phyloP scores from a whole-genome alignment of 2,888 invertebrate genomes.

The Hyles lineata region DNA sequence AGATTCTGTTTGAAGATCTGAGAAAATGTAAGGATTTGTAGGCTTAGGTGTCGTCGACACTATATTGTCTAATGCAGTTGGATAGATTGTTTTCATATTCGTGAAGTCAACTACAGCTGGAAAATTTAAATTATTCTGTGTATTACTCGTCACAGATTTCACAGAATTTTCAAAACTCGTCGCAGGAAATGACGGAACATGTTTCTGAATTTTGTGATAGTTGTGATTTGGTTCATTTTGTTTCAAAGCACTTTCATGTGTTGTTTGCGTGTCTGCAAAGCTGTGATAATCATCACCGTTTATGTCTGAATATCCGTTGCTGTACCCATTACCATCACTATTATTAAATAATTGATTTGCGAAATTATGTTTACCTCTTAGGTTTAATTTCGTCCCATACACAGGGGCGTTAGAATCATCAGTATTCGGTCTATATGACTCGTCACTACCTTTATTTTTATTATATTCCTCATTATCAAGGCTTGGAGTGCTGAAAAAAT shows the following conservation, averaged over 20 bases:
- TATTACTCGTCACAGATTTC: slow-evolving; percentile 49
- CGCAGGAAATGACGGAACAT: slow-evolving; percentile 52
- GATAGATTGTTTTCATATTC: slow-evolving; percentile 59
- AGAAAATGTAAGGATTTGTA: slow-evolving; percentile 45
- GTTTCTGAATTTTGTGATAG: slow-evolving; percentile 53
- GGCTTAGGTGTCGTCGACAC: slow-evolving; percentile 52
- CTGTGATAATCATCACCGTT: slow-evolving; percentile 55
- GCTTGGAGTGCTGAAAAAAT: slow-evolving; percentile 59
- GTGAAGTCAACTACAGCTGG: slow-evolving; percentile 75
- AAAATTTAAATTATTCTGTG: slow-evolving; percentile 58
- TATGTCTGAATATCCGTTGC: slow-evolving; percentile 50
- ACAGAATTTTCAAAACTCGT: slow-evolving; percentile 52
- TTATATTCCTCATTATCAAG: slow-evolving; percentile 55
- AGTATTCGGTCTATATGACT: slow-evolving; percentile 47
- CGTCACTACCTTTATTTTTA: slow-evolving; percentile 52
- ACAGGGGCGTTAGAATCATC: slow-evolving; percentile 60
- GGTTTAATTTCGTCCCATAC: slow-evolving; percentile 73
- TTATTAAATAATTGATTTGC: slow-evolving; percentile 53
- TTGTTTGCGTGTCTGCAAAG: slow-evolving; percentile 50
- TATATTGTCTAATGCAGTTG: slow-evolving; percentile 59
- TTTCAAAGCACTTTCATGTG: slow-evolving; percentile 54
- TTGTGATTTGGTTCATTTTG: slow-evolving; percentile 53
- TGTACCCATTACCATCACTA: slow-evolving; percentile 57
- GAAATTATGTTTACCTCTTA: slow-evolving; percentile 57
- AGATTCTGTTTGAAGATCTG: slow-evolving; percentile 50